Conservation (phyloP, 2,113 vertebrate genomes). For the Nettapus auritus region DNA sequence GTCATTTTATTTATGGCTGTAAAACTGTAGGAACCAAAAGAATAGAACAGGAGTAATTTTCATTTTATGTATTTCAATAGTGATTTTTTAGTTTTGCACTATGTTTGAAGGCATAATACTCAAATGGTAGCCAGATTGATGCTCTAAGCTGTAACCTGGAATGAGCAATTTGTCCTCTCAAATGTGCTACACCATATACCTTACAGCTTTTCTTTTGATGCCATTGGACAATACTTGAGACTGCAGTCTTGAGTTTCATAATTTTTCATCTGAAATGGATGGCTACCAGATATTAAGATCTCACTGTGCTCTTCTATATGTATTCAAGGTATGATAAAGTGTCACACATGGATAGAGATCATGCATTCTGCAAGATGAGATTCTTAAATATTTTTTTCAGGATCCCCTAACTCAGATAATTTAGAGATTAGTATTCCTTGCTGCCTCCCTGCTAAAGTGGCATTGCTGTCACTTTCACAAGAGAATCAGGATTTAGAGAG, state of each 20-base stretch:
- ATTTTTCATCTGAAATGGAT: neutral
- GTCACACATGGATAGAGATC: neutral
- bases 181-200: neutral
- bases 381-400: neutral
- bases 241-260: neutral
- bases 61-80: neutral
- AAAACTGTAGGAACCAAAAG: neutral
- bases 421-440: neutral
- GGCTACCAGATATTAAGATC: neutral
- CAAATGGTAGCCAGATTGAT: neutral
- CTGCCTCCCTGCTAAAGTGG: neutral
- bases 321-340: neutral
- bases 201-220: neutral
- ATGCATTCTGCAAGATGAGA: neutral
- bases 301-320: neutral
- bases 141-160: neutral
- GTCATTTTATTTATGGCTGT: neutral
- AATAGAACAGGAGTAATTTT: neutral
- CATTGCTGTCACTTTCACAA: neutral
- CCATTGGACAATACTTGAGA: neutral
- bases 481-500: neutral
- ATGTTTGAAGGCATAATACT: neutral
- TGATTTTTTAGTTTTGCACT: neutral
- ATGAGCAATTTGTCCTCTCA: rapidly evolving
- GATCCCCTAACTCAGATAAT: neutral